Percentiles rank a stretch among this genome's conserved stretches.
Evolutionary conservation across 2,888 invertebrate genomes (phyloP).

Genomic region (Koerneria pararmatus): DNA sequence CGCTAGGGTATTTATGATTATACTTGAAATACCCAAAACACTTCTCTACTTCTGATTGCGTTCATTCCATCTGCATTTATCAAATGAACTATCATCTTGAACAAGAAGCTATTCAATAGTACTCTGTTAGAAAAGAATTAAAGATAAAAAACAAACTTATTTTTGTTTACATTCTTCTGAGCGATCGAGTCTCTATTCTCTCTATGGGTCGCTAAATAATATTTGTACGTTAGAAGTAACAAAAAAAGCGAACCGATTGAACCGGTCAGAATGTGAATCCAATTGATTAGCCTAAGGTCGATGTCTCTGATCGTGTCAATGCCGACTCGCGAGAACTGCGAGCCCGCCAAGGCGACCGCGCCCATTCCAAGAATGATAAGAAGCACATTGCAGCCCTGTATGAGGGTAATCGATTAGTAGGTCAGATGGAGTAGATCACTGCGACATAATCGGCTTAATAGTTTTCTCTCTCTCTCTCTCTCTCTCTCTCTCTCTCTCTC

Average conservation of each 20-base stretch:
- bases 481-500: not conserved
- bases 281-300: slow-evolving; percentile 54
- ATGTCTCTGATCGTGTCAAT: slow-evolving; percentile 57
- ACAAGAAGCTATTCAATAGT: too few species aligned
- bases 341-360: slow-evolving; percentile 50
- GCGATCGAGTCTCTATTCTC: too few species aligned
- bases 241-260: slow-evolving; percentile 36
- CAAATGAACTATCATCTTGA: too few species aligned
- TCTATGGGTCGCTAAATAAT: too few species aligned
- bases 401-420: not conserved
- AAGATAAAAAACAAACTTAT: too few species aligned
- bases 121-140: too few species aligned
- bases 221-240: too few species aligned
- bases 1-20: too few species aligned
- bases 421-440: not conserved
- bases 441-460: not conserved
- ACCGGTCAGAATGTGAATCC: slow-evolving; percentile 52
- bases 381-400: slow-evolving; percentile 52
- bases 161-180: too few species aligned
- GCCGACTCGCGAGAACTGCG: slow-evolving; percentile 54
- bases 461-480: not conserved
- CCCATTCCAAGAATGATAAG: slow-evolving; percentile 50
- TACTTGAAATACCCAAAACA: too few species aligned
- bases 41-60: too few species aligned
- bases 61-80: too few species aligned